A percentile compares a stretch with the other conserved stretches of the same genome.
phyloP scores from a whole-genome alignment of 2,797 vertebrate species.

The Phalanger gymnotis region DNA sequence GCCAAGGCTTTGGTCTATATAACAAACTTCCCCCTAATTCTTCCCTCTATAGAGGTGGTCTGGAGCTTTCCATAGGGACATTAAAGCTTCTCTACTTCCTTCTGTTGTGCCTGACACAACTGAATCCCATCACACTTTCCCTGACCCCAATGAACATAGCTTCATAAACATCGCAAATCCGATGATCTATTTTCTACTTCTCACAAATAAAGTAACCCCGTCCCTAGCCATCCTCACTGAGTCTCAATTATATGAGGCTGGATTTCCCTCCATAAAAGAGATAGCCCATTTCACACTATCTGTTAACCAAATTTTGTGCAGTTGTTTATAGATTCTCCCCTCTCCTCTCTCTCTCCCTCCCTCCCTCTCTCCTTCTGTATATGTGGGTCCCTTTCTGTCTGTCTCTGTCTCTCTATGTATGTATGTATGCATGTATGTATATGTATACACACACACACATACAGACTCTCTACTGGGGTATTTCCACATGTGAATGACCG shows the following conservation, averaged over 20 bases:
- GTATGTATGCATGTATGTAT: too few species aligned
- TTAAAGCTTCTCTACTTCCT: neutral
- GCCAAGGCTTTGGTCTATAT: neutral
- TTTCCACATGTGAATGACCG: neutral
- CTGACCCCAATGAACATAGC: neutral
- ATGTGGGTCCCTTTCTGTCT: too few species aligned
- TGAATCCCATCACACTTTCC: neutral
- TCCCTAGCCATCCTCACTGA: neutral
- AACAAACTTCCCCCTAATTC: neutral
- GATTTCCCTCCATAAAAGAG: neutral
- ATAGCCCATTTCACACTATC: neutral
- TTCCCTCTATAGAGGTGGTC: neutral
- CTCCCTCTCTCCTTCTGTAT: too few species aligned
- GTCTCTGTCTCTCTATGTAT: too few species aligned
- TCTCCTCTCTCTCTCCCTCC: too few species aligned
- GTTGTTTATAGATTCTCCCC: too few species aligned
- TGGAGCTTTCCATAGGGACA: neutral
- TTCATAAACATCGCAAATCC: neutral
- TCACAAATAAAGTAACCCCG: neutral
- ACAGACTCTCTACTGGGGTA: neutral
- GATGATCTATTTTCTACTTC: neutral
- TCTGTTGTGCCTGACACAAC: neutral
- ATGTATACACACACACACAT: too few species aligned
- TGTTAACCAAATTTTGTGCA: neutral
- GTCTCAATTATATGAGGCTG: neutral